Evolutionary conservation across 2,888 invertebrate species (phyloP).

Genomic region (Meandrusa payeni): DNA sequence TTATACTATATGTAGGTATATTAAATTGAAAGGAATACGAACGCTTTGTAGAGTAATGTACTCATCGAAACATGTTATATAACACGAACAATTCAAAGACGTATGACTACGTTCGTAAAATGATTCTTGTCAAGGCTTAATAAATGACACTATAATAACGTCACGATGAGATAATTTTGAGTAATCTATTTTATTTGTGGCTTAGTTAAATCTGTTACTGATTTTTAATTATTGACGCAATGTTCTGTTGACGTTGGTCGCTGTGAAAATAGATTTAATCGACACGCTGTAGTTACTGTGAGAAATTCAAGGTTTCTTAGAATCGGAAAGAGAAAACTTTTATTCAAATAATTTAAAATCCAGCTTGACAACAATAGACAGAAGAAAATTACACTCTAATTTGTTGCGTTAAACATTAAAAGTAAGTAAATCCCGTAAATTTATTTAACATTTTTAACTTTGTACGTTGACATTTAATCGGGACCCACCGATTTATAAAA

Average conservation of each 20-base stretch:
- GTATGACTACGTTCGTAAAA: not conserved
- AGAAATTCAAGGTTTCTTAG: slow-evolving; percentile 9
- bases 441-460: too few species aligned
- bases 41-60: not conserved
- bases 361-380: too few species aligned
- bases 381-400: too few species aligned
- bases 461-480: too few species aligned
- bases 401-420: too few species aligned
- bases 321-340: too few species aligned
- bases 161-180: slow-evolving; percentile 14
- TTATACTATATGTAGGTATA: too few species aligned
- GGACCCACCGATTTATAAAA: too few species aligned
- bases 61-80: not conserved
- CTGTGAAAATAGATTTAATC: slow-evolving; percentile 51
- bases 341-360: not conserved
- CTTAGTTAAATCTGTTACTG: slow-evolving; percentile 21
- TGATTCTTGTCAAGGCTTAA: slow-evolving; percentile 4
- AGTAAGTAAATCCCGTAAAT: too few species aligned
- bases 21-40: too few species aligned
- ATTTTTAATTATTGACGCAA: slow-evolving; percentile 39
- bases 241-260: slow-evolving; percentile 46
- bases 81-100: not conserved
- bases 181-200: slow-evolving; percentile 20
- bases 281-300: slow-evolving; percentile 13
- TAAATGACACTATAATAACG: slow-evolving; percentile 5